These are phyloP conservation scores for Nyctibius bracteatus DNA, from an alignment of 2,113 vertebrate species.

Conservation along the genomic window DNA sequence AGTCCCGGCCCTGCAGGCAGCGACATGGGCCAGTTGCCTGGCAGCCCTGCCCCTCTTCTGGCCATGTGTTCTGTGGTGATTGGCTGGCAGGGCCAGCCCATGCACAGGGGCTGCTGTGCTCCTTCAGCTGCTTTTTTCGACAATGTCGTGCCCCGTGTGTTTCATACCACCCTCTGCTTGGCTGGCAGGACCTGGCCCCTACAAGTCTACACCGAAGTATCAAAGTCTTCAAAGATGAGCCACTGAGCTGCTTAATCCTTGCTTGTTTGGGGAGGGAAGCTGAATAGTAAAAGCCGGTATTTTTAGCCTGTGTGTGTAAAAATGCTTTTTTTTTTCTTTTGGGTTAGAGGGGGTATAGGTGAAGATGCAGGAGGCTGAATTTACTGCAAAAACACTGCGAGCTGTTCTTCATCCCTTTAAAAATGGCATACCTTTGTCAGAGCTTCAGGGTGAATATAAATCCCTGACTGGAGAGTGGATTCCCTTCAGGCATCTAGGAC, in stretches of 20 bases:
- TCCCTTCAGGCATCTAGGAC: slow-evolving; percentile 81
- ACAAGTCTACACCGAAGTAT: background rate
- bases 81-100: background rate
- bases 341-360: background rate
- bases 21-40: rapidly evolving
- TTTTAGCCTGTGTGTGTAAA: background rate
- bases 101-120: background rate
- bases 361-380: slow-evolving; percentile 83
- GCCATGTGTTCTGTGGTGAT: rapidly evolving
- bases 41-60: rapidly evolving
- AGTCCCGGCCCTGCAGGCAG: background rate
- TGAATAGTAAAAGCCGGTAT: background rate
- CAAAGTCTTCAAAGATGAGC: background rate
- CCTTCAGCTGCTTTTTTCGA: background rate
- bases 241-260: background rate
- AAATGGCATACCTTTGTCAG: slow-evolving; percentile 74
- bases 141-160: rapidly evolving
- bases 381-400: slow-evolving; percentile 84
- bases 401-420: slow-evolving; percentile 89
- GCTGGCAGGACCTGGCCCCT: background rate
- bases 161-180: background rate
- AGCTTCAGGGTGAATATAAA: slow-evolving; percentile 81
- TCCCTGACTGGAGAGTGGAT: slow-evolving; percentile 86
- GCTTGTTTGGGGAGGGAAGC: background rate
- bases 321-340: background rate